Base-by-base conservation (phyloP, 1,140 invertebrate species). In the Octopus bimaculoides region DNA sequence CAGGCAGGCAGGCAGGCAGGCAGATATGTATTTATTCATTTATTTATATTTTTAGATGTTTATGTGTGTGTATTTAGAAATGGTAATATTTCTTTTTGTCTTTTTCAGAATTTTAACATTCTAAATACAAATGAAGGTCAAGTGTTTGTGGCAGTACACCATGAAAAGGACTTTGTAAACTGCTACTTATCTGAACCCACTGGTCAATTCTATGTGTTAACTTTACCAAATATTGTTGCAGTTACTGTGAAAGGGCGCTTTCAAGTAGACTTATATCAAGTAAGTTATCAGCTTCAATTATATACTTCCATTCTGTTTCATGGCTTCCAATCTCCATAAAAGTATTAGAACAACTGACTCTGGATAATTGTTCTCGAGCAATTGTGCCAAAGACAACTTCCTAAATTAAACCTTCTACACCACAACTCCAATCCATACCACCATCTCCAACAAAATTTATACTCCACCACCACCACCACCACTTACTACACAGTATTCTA, bases 51-150 rank as follows among this genome's bases (percentile, higher is more conserved):
- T 66, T 3, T 14, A 66, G n/a, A 14, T 12, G n/a, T n/a, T 66
- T 14, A 66, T 66, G 61, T 66, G n/a, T 66, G 12, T 66, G 12
- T 3, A 66, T 66, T 66, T 66, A 14, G n/a, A 66, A 66, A 14
- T 12, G 3, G n/a, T 66, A n/a, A 75, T 52, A 75, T 12, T 75
- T 26, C 14, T 75, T 52, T 52, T 26, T 17, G 74, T 17, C 79
- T 77, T 26, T 69, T 78, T 75, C 91, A 90, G 83, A 93, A 94
- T 84, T 96, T 94, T 87, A 94, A 95, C 84, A 92, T 97, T 56
- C 93, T 93, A 1, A 95, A 96, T 87, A 94, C 96, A 2, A 93
- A 93, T n/a, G 92, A 94, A 81, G 93, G 93, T 83, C 92, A 95
- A 89, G 90, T 92, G 78, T 94, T 97, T 86, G 92, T 97, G 78